These are phyloP conservation scores for Oenanthe melanoleuca DNA, from an alignment of 2,113 vertebrate genomes.

Conservation along the genomic window DNA sequence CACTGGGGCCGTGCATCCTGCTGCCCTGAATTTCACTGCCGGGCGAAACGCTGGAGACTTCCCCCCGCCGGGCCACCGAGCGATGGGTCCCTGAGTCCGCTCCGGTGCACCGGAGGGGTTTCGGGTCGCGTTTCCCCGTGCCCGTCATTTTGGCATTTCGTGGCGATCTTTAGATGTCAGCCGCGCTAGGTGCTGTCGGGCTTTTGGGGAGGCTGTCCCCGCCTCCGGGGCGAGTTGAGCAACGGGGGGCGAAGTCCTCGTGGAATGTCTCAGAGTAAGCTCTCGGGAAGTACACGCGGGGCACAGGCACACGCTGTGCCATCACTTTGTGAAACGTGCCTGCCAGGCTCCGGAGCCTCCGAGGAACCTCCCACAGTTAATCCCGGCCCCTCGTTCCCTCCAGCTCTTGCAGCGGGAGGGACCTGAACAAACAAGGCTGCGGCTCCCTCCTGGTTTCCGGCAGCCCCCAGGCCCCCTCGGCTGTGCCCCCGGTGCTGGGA, in stretches of 20 bases:
- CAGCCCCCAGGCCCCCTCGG: rapidly evolving
- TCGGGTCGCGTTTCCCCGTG: not conserved
- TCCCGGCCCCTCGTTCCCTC: not conserved
- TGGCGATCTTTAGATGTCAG: not conserved
- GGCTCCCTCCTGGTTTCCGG: not conserved
- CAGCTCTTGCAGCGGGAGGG: not conserved
- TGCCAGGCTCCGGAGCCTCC: not conserved
- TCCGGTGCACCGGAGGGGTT: not conserved
- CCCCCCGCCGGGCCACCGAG: not conserved
- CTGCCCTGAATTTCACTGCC: not conserved
- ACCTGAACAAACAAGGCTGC: not conserved
- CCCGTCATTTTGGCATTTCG: not conserved
- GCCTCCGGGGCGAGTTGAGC: too few species aligned
- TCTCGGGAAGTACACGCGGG: not conserved
- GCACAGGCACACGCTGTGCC: not conserved
- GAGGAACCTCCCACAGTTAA: not conserved
- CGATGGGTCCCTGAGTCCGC: not conserved
- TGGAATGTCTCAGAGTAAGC: not conserved
- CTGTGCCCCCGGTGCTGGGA: not conserved
- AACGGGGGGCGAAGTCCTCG: not conserved
- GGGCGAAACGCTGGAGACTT: not conserved
- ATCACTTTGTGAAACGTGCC: not conserved
- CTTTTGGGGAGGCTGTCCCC: not conserved
- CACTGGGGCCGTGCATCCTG: too few species aligned
- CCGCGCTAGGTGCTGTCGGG: too few species aligned